Percentiles rank a stretch among this genome's conserved stretches.
phyloP scores from a whole-genome alignment of 2,113 vertebrate genomes.

The Myrmecobius fasciatus region DNA sequence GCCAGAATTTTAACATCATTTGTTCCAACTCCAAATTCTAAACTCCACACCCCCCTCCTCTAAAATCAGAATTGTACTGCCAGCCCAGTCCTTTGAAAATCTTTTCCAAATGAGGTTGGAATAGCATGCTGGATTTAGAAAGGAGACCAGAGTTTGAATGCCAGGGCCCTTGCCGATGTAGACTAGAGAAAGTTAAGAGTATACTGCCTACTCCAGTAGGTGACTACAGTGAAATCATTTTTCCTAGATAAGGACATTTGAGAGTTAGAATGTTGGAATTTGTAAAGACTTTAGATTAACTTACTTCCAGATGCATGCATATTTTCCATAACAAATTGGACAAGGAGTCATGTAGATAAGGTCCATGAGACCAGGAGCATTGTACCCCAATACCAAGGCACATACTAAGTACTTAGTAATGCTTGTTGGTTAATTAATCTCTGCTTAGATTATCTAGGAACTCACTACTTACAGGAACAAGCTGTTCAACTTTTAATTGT shows the following conservation, averaged over 20 bases:
- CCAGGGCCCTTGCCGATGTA: no score
- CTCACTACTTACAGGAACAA: not conserved
- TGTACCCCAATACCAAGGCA: not conserved
- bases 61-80: not conserved
- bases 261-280: not conserved
- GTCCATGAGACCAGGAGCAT: not conserved
- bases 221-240: not conserved
- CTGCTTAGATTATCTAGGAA: not conserved
- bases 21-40: not conserved
- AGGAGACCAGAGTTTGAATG: not conserved
- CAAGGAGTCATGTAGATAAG: not conserved
- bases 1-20: not conserved
- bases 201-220: no score
- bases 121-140: not conserved
- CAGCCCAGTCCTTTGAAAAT: not conserved
- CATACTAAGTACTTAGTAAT: not conserved
- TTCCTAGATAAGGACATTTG: not conserved
- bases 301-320: not conserved
- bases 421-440: not conserved
- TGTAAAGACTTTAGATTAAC: not conserved
- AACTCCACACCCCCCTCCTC: not conserved
- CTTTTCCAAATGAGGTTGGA: not conserved
- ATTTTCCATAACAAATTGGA: not conserved
- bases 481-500: not conserved
- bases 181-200: no score